These are phyloP conservation scores for Macaria notata DNA, from an alignment of 2,888 invertebrate genomes.

Conservation along the genomic window DNA sequence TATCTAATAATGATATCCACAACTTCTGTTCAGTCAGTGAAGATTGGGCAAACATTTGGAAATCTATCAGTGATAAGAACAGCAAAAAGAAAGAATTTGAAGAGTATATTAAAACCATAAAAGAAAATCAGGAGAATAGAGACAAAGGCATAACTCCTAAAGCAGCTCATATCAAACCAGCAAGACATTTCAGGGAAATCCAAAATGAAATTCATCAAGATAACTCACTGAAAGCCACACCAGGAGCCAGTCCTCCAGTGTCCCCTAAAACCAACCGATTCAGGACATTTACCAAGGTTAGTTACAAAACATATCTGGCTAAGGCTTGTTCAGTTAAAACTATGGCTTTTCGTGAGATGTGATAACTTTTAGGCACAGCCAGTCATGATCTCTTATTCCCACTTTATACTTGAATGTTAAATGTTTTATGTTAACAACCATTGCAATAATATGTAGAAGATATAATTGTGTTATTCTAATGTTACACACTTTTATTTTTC, in stretches of 20 bases:
- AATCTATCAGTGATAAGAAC: conserved; percentile 50
- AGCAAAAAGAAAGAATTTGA: conserved; percentile 53
- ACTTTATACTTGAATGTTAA: no score
- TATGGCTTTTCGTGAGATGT: no score
- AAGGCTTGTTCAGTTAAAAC: no score
- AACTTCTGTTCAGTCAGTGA: conserved; percentile 67
- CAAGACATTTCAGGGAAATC: conserved; percentile 58
- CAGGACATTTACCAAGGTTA: conserved; percentile 67
- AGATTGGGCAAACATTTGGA: conserved; percentile 63
- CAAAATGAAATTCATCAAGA: conserved; percentile 54
- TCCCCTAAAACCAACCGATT: conserved; percentile 70
- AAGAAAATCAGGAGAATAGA: conserved; percentile 66
- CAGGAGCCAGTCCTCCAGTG: conserved; percentile 56
- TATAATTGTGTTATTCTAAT: no score
- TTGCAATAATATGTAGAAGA: neutral
- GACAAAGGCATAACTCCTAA: conserved; percentile 42
- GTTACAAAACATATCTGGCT: neutral
- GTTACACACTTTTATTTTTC: conserved; percentile 33
- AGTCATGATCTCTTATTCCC: no score
- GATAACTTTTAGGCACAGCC: no score
- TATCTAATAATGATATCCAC: conserved; percentile 65
- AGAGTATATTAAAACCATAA: conserved; percentile 52
- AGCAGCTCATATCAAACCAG: conserved; percentile 35
- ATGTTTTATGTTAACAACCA: neutral
- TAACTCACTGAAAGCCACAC: conserved; percentile 34